Evolutionary conservation across 2,113 vertebrate genomes (phyloP).

Genomic region (human (Homo sapiens)): DNA sequence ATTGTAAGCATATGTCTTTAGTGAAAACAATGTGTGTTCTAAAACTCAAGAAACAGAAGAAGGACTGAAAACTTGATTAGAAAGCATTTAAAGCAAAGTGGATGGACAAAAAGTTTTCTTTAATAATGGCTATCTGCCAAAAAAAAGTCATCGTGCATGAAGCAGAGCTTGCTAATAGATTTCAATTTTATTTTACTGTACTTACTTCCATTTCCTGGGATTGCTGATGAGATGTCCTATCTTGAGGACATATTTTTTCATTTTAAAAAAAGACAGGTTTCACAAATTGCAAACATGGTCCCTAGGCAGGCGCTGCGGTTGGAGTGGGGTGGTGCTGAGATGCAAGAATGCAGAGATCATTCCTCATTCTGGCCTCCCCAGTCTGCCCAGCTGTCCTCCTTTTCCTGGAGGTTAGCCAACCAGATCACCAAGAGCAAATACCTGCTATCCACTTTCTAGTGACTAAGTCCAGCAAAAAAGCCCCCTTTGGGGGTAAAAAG

Average conservation of each 20-base stretch:
- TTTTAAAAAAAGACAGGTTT: neutral
- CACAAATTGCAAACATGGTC: neutral
- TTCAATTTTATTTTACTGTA: constrained; percentile 15
- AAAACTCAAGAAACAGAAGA: constrained; percentile 14
- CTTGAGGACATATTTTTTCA: neutral
- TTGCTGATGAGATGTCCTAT: neutral
- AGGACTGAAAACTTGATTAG: neutral
- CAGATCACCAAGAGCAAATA: neutral
- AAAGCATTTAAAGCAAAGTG: constrained; percentile 21
- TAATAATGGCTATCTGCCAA: neutral
- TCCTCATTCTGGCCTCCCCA: neutral
- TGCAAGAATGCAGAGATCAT: neutral
- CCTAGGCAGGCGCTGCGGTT: neutral
- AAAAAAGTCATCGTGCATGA: neutral
- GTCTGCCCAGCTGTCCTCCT: no score
- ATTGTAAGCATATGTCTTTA: neutral
- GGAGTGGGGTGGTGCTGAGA: neutral
- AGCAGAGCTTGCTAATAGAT: neutral
- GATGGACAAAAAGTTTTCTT: neutral
- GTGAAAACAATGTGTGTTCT: neutral
- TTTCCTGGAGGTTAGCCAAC: neutral
- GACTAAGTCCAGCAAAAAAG: neutral
- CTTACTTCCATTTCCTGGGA: neutral
- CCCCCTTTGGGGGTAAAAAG: neutral
- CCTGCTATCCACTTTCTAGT: neutral